Percentiles rank a stretch among this genome's conserved stretches.
Evolutionary conservation across 2,888 invertebrate species (phyloP).

Genomic region (Ypsolopha scabrella): DNA sequence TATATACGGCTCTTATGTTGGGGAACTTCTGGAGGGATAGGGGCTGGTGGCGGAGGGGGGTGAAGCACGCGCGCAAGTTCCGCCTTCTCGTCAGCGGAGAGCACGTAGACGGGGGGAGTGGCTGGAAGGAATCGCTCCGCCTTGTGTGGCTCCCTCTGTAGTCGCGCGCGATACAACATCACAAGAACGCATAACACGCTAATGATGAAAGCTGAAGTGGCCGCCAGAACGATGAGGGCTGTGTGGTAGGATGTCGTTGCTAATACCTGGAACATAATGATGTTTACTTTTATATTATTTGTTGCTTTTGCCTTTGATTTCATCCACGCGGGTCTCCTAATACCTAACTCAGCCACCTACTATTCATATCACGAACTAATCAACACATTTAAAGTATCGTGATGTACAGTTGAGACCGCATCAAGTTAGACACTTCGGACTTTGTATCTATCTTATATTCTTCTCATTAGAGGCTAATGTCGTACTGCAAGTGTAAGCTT

Average conservation of each 20-base stretch:
- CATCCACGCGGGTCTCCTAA: too few species aligned
- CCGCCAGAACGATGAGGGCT: constrained; percentile 81
- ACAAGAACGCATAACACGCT: constrained; percentile 81
- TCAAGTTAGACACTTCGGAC: too few species aligned
- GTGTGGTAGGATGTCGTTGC: constrained; percentile 80
- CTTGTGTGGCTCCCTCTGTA: constrained; percentile 63
- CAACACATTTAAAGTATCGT: too few species aligned
- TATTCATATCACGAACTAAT: too few species aligned
- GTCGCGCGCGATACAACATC: constrained; percentile 75
- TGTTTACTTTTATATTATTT: not conserved
- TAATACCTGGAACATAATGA: constrained; percentile 53
- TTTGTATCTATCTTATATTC: too few species aligned
- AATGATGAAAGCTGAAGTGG: constrained; percentile 83
- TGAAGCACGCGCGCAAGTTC: constrained; percentile 56
- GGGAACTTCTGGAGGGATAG: constrained; percentile 22
- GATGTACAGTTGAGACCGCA: too few species aligned
- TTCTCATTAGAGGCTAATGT: too few species aligned
- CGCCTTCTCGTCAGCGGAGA: constrained; percentile 75
- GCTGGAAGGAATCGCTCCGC: constrained; percentile 73
- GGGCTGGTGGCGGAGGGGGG: constrained; percentile 32
- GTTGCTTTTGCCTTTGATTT: too few species aligned
- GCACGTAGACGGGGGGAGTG: constrained; percentile 76
- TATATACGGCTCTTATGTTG: too few species aligned
- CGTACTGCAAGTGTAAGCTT: too few species aligned
- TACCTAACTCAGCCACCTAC: too few species aligned